Conservation (phyloP, 2,797 vertebrate genomes). For the Odontamblyopus lacepedii region DNA sequence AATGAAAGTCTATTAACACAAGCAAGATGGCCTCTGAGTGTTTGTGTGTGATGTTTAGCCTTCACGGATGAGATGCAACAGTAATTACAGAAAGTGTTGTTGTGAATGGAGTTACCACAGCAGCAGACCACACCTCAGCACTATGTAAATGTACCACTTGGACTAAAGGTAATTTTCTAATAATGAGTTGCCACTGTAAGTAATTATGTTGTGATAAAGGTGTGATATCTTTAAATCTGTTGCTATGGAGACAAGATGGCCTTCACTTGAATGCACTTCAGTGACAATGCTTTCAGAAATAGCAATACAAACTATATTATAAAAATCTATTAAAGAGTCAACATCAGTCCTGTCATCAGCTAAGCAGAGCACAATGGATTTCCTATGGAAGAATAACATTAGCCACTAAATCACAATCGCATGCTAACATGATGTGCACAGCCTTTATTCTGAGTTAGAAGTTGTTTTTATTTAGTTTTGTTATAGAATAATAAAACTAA, state of each 20-base stretch:
- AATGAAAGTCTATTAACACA: background rate
- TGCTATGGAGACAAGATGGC: conserved; percentile 17
- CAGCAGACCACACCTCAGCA: conserved; percentile 23
- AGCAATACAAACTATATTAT: background rate
- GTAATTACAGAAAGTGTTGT: conserved; percentile 30
- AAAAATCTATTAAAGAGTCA: background rate
- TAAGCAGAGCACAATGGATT: background rate
- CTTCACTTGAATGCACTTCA: conserved; percentile 9
- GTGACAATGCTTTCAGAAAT: background rate
- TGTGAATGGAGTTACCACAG: conserved; percentile 18
- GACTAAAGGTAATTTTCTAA: conserved; percentile 27
- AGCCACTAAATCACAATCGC: background rate
- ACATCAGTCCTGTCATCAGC: background rate
- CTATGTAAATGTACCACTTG: conserved; percentile 19
- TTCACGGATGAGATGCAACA: conserved; percentile 42
- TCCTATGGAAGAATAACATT: background rate
- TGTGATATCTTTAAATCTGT: conserved; percentile 20
- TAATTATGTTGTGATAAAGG: conserved; percentile 33
- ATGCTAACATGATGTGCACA: background rate
- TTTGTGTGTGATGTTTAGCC: conserved; percentile 6
- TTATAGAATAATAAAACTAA: background rate
- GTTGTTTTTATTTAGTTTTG: too few relatives aligned
- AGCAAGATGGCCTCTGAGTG: conserved; percentile 28
- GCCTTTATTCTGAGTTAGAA: too few relatives aligned
- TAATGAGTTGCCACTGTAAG: conserved; percentile 23